Percentiles rank a stretch among this genome's conserved stretches.
Evolutionary conservation across 2,113 vertebrate species (phyloP).

Genomic region (Leucoraja erinaceus): DNA sequence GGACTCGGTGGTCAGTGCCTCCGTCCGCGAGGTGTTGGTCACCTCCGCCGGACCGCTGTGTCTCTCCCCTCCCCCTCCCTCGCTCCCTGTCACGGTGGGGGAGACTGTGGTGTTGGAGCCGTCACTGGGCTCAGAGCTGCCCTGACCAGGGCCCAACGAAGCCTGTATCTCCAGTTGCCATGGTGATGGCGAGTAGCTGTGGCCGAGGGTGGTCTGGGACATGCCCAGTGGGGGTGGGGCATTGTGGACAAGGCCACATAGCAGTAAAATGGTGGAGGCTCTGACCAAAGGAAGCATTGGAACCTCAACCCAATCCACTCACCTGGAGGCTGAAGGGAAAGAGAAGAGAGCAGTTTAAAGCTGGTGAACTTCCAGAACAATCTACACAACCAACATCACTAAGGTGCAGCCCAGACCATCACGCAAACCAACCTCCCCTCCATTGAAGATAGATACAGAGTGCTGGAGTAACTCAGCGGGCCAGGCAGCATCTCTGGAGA

Average conservation of each 20-base stretch:
- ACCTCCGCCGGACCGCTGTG: accelerated
- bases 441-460: too few species aligned
- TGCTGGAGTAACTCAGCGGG: too few species aligned
- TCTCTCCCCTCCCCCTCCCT: neutral
- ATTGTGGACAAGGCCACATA: neutral
- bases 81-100: neutral
- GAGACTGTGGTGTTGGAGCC: too few species aligned
- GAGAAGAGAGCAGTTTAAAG: neutral
- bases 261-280: neutral
- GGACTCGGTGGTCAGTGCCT: neutral
- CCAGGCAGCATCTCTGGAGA: too few species aligned
- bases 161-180: neutral
- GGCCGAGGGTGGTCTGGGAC: neutral
- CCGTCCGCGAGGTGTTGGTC: accelerated
- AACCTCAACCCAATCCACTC: too few species aligned
- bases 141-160: neutral
- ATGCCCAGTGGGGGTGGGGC: neutral
- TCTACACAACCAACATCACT: too few species aligned
- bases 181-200: neutral
- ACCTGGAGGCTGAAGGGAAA: neutral
- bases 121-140: neutral
- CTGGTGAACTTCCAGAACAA: neutral
- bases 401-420: neutral
- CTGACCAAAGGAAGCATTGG: neutral
- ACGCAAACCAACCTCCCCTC: too few species aligned